phyloP scores from a whole-genome alignment of 2,113 vertebrate species.

The Pyrgilauda ruficollis region DNA sequence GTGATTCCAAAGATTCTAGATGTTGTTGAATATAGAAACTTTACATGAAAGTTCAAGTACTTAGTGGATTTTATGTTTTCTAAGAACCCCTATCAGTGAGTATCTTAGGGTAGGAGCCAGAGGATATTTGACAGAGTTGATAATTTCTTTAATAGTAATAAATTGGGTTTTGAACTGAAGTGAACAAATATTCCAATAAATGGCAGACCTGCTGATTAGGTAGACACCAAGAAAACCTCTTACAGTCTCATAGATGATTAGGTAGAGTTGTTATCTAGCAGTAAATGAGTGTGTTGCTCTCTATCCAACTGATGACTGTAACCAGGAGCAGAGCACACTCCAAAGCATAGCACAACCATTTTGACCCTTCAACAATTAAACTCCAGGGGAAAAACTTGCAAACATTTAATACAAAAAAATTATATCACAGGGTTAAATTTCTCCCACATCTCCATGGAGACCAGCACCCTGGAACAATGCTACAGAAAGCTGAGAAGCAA shows the following conservation, averaged over 20 bases:
- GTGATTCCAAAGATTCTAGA: neutral
- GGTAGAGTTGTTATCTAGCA: neutral
- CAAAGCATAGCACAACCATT: neutral
- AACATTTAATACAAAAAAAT: neutral
- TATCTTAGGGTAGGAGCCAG: neutral
- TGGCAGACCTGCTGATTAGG: neutral
- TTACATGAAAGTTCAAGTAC: neutral
- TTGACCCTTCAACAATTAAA: neutral
- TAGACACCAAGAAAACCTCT: neutral
- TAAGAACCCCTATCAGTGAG: neutral
- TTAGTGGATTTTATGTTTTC: neutral
- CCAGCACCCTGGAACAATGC: rapidly evolving
- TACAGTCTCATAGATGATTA: neutral
- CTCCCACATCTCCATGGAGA: neutral
- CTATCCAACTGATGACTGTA: neutral
- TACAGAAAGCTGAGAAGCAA: neutral
- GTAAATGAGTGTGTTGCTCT: neutral
- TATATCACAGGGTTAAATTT: neutral
- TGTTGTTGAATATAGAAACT: neutral
- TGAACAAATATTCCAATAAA: neutral
- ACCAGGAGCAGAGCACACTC: neutral
- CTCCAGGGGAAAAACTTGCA: neutral
- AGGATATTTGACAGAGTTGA: neutral
- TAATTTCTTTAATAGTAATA: neutral
- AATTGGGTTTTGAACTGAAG: neutral